phyloP scores from a whole-genome alignment of 2,888 invertebrate species.

The Unio delphinus region DNA sequence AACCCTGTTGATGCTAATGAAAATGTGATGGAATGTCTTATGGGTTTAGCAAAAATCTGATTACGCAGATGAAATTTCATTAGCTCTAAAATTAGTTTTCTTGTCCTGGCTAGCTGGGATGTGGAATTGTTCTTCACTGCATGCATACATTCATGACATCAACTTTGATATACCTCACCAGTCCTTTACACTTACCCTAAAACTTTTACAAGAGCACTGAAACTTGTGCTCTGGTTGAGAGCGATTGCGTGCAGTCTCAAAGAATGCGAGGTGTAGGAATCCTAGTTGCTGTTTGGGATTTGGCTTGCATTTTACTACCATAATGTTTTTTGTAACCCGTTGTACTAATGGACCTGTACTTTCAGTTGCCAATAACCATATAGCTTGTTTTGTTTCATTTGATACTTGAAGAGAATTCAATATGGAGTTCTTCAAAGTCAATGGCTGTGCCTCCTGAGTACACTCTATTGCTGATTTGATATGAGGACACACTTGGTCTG shows the following conservation, averaged over 20 bases:
- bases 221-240: conserved; percentile 74
- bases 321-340: conserved; percentile 80
- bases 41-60: no score
- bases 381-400: conserved; percentile 77
- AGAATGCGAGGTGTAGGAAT: conserved; percentile 80
- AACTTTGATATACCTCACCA: neutral
- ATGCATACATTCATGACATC: conserved; percentile 12
- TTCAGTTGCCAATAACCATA: conserved; percentile 77
- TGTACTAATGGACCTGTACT: conserved; percentile 79
- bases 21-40: no score
- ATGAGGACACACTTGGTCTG: conserved; percentile 75
- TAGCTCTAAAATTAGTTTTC: no score
- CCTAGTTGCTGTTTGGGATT: conserved; percentile 80
- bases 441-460: conserved; percentile 76
- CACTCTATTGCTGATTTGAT: conserved; percentile 79
- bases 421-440: conserved; percentile 78
- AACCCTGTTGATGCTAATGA: no score
- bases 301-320: conserved; percentile 81
- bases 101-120: no score
- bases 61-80: no score
- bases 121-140: no score
- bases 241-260: conserved; percentile 65
- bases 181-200: conserved; percentile 70
- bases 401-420: conserved; percentile 77
- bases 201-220: conserved; percentile 76